Evolutionary conservation across 2,113 vertebrate genomes (phyloP).

Genomic region (Upupa epops): DNA sequence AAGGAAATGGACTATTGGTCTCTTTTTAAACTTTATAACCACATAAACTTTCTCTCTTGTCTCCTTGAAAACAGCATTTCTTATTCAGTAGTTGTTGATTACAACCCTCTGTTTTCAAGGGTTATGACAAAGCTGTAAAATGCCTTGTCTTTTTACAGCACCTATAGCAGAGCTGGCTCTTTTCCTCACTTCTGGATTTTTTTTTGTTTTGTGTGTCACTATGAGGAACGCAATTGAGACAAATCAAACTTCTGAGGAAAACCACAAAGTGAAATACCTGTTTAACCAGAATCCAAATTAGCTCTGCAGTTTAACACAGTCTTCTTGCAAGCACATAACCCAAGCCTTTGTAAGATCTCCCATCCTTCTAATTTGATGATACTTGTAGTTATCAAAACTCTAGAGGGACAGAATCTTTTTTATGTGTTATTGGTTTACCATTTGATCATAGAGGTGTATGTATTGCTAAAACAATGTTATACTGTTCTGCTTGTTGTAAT

Average conservation of each 20-base stretch:
- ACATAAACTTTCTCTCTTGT: background rate
- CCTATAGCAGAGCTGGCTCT: background rate
- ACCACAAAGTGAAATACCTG: rapidly evolving
- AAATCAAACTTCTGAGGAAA: background rate
- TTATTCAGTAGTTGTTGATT: background rate
- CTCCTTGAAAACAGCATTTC: background rate
- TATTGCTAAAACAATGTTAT: background rate
- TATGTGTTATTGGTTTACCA: background rate
- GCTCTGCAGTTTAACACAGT: too few species aligned
- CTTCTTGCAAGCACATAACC: background rate
- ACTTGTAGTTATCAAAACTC: background rate
- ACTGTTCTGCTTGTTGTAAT: background rate
- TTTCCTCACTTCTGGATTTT: background rate
- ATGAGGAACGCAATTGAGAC: background rate
- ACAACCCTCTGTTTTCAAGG: background rate
- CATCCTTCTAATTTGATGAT: background rate
- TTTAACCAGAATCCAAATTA: background rate
- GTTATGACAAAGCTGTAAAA: background rate
- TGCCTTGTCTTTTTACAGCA: background rate
- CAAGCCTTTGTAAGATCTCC: background rate
- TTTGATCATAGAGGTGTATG: background rate
- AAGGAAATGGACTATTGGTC: background rate
- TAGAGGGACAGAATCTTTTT: rapidly evolving
- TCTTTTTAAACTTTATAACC: background rate
- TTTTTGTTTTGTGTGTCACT: background rate